These are phyloP conservation scores for Dromas ardeola DNA, from an alignment of 2,113 vertebrate genomes.

Conservation along the genomic window DNA sequence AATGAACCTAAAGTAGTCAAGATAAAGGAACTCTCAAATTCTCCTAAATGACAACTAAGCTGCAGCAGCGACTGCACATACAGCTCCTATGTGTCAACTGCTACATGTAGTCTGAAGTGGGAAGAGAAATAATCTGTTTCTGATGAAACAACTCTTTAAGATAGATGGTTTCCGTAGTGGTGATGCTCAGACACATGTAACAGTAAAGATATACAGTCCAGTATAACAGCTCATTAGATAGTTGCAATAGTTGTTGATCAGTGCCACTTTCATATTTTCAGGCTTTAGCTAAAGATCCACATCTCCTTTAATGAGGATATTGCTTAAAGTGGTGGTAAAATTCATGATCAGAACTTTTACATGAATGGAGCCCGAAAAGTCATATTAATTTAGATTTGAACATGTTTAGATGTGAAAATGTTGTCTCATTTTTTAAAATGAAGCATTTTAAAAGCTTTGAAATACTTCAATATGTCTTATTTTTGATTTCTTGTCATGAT, in stretches of 20 bases:
- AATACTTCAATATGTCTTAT: not conserved
- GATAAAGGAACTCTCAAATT: not conserved
- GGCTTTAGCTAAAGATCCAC: not conserved
- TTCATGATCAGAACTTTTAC: not conserved
- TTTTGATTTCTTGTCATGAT: not conserved
- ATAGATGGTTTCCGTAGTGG: not conserved
- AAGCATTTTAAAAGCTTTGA: not conserved
- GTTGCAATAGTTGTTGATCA: not conserved
- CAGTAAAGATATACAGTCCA: not conserved
- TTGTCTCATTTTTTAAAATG: not conserved
- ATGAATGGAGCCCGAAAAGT: not conserved
- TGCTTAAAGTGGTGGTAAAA: not conserved
- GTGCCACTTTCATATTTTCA: not conserved
- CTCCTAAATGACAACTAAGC: not conserved
- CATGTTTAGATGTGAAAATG: not conserved
- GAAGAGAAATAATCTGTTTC: not conserved
- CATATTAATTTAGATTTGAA: not conserved
- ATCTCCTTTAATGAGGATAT: not conserved
- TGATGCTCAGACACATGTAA: not conserved
- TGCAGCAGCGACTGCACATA: not conserved
- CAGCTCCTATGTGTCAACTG: not conserved
- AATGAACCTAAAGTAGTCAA: not conserved
- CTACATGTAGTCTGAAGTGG: not conserved
- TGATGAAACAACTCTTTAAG: not conserved
- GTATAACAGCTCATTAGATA: not conserved